Conservation (phyloP, 2,888 invertebrate genomes). For the Melinaea marsaeus region DNA sequence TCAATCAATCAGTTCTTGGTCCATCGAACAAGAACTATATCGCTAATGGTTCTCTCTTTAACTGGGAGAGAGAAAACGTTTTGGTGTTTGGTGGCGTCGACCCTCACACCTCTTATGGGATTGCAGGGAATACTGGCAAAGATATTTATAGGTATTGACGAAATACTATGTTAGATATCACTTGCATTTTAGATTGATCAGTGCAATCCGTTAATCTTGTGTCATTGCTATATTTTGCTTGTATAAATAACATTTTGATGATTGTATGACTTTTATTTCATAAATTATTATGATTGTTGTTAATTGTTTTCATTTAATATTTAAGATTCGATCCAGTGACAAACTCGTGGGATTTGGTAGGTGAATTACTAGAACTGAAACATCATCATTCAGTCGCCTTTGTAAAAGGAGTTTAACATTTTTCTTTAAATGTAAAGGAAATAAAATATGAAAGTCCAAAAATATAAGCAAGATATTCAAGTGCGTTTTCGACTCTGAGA, state of each 20-base stretch:
- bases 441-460: constrained; percentile 28
- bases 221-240: neutral
- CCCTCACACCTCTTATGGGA: constrained; percentile 78
- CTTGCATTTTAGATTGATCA: neutral
- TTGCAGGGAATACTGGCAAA: constrained; percentile 78
- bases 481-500: too few relatives aligned
- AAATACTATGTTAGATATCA: neutral
- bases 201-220: too few relatives aligned
- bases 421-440: constrained; percentile 59
- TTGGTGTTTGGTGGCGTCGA: constrained; percentile 84
- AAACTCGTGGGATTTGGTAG: constrained; percentile 82
- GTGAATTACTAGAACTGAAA: constrained; percentile 82
- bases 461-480: too few relatives aligned
- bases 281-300: neutral
- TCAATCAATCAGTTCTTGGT: constrained; percentile 53
- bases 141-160: constrained; percentile 72
- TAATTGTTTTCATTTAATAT: constrained; percentile 3
- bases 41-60: constrained; percentile 73
- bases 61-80: constrained; percentile 79
- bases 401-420: constrained; percentile 76
- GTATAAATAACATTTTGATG: neutral
- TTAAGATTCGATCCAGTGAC: constrained; percentile 76
- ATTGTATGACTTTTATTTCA: neutral
- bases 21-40: constrained; percentile 71
- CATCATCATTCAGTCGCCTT: constrained; percentile 83